Base-by-base conservation (phyloP, 2,113 vertebrate species). In the Dermatemys mawii region DNA sequence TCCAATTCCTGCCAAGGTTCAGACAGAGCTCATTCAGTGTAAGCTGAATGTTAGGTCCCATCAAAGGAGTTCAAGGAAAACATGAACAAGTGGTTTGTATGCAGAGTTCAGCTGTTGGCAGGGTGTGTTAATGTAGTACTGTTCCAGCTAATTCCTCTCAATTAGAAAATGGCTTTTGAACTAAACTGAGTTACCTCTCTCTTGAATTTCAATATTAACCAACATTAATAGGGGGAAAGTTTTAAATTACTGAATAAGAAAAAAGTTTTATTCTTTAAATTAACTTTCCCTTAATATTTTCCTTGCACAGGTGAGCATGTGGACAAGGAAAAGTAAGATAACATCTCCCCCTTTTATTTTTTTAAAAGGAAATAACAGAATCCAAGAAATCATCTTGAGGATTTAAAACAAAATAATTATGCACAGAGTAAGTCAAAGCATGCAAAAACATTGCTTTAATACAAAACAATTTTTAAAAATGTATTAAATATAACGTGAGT, bases 1-100 rank as follows among this genome's bases (percentile, higher is more conserved):
- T 83, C 82, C 21, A 11, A 55, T 91, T 96, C 90, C 89, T 96
- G 97, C 91, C 94, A 98, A 95, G 57, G 86, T 96, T 96, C 93
- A 96, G 75, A 96, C 92, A 94, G 91, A 97, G 86, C 81, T 94
- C 94, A 96, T 95, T 97, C 96, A 97, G 78, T 81, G 95, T 78
- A 92, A 94, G 92, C 90, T 96, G 91, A 97, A 96, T 35, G 75
- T 67, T 93, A 92, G 79, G 57, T 90, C 73, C 84, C 97, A 90
- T 87, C 85, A 94, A 96, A 98, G 85, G 55, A 95, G 85, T 96
- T 98, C 91, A 96, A 96, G 97, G 79, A 97, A 96, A 98, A 97
- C 96, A 95, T 49, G 85, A 98, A 93, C 81, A 93, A 97, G 94
- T 93, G 89, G 94, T 97, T 88, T 97, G 93, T 93, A 96, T 86